Evolutionary conservation across 2,113 vertebrate genomes (phyloP).

Genomic region (Tupaia chinensis): DNA sequence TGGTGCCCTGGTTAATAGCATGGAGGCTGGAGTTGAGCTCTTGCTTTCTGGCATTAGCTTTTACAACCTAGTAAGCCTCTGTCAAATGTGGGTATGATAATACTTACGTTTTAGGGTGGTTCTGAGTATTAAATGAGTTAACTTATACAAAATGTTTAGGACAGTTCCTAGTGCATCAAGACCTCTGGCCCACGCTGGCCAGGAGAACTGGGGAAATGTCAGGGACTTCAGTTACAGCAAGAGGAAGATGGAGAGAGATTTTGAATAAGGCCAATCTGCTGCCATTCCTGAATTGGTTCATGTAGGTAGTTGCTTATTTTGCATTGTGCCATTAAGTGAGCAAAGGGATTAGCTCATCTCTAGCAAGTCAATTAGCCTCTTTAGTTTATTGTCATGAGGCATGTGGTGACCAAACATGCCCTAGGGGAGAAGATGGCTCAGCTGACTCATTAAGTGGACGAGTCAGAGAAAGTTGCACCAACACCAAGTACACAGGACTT

Average conservation of each 20-base stretch:
- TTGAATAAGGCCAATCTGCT: background rate
- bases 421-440: background rate
- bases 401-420: background rate
- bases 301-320: constrained; percentile 1
- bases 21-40: background rate
- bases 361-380: background rate
- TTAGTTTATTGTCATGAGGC: background rate
- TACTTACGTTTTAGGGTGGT: background rate
- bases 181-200: background rate
- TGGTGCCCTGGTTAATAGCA: background rate
- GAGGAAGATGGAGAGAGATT: background rate
- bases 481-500: rapidly evolving
- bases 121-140: background rate
- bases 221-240: background rate
- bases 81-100: background rate
- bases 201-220: background rate
- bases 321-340: background rate
- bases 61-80: background rate
- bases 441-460: background rate
- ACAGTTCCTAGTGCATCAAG: background rate
- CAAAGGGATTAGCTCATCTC: constrained; percentile 1
- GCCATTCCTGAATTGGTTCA: background rate
- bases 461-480: background rate
- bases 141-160: background rate
- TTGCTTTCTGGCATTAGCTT: background rate